Base-by-base conservation (phyloP, 1,140 invertebrate species). In the Halesus radiatus region DNA sequence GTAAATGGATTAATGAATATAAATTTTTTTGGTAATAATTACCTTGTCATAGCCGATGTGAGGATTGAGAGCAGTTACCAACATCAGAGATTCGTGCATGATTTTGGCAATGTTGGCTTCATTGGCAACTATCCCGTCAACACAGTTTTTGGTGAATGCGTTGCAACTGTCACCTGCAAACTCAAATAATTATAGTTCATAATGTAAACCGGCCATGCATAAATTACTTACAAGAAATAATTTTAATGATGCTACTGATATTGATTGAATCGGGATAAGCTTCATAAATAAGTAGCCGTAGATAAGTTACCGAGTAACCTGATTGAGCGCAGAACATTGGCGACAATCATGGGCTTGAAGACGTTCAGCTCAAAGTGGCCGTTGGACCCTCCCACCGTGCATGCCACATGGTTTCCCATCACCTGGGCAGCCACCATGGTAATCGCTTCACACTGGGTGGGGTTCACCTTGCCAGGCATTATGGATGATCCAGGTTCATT, bases 301-400 rank as follows among this genome's bases (percentile, higher is more conserved):
- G 37, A 10, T 45, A 45, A 45, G 58, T 91, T 85, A 84, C 95
- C 96, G 6, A 99, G 88, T 1, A 99, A 90, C 52, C 96, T 91
- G 20, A 98, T 95, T 10, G 98, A 99, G 82, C 95, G 90, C 60
- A 99, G 90, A 23, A 99, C 96, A 90, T 99, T 99, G 18, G 96
- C 92, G 6, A 99, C 96, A 70, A 99, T 99, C 90, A 99, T 91
- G 0, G 99, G 98, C 87, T 99, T 99, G 90, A 99, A 99, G 0
- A 99, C 98, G 88, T 99, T 99, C 7, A 99, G 91, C 89, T 99
- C 98, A 90, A 99, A 99, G 89, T 99, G 98, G 3, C 99, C 99
- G 85, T 98, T 98, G 81, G 95, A 95, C n/a, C 97, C 98, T 58
- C 97, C 98, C 53, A 99, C 86, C 1, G 95, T 96, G 7, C 96